A percentile compares a stretch with the other conserved stretches of the same genome.
Evolutionary conservation across 1,140 invertebrate genomes (phyloP).

Genomic region (Mercenaria mercenaria): DNA sequence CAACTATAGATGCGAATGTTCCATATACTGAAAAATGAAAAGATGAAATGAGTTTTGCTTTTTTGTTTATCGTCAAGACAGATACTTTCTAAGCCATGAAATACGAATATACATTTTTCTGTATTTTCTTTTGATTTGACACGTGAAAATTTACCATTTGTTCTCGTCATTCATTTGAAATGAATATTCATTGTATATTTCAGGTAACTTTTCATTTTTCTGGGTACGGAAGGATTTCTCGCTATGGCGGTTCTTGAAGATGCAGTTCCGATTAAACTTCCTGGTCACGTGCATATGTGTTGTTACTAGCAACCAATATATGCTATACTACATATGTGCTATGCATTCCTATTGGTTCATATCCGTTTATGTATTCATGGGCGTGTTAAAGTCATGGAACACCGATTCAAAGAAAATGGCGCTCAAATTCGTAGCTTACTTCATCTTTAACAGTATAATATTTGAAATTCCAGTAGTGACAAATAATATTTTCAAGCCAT

Average conservation of each 20-base stretch:
- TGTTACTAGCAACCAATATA: constrained; percentile 77
- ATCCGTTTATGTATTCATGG: constrained; percentile 79
- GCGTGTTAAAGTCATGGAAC: constrained; percentile 75
- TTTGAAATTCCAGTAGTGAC: constrained; percentile 76
- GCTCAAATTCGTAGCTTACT: constrained; percentile 75
- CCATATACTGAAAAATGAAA: too few species aligned
- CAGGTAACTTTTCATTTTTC: constrained; percentile 83
- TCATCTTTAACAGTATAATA: constrained; percentile 72
- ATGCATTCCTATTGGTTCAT: constrained; percentile 84
- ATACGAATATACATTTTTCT: too few species aligned
- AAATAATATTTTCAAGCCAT: constrained; percentile 71
- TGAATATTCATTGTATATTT: too few species aligned
- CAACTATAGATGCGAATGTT: too few species aligned
- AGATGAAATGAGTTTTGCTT: too few species aligned
- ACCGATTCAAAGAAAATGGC: constrained; percentile 71
- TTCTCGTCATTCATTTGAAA: too few species aligned
- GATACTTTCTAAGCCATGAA: too few species aligned
- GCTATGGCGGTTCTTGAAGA: constrained; percentile 77
- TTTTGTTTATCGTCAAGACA: too few species aligned
- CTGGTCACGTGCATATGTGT: constrained; percentile 75
- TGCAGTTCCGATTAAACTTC: constrained; percentile 82
- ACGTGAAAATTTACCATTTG: too few species aligned
- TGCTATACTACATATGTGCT: constrained; percentile 83
- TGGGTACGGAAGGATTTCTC: constrained; percentile 79
- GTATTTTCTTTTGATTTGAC: too few species aligned